phyloP scores from a whole-genome alignment of 2,888 invertebrate species.

The Cistogaster globosa region DNA sequence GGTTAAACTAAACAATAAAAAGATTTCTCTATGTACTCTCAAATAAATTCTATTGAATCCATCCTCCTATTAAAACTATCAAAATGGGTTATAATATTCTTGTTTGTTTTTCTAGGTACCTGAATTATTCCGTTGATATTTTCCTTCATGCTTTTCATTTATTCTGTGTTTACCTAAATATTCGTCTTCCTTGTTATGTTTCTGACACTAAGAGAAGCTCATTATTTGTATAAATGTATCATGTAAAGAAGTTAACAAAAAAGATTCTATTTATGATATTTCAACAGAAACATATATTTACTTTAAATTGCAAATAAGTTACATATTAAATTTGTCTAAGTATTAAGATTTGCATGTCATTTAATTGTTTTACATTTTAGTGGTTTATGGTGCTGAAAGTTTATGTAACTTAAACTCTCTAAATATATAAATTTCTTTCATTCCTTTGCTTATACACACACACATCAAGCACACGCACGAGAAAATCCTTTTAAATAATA shows the following conservation, averaged over 20 bases:
- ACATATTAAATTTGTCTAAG: neutral
- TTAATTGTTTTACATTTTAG: slow-evolving; percentile 47
- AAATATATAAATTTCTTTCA: slow-evolving; percentile 22
- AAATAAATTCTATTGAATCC: no score
- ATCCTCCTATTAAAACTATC: no score
- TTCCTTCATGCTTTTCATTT: neutral
- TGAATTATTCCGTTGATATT: no score
- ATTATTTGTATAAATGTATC: slow-evolving; percentile 31
- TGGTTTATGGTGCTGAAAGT: slow-evolving; percentile 54
- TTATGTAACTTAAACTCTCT: slow-evolving; percentile 23
- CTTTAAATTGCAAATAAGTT: neutral
- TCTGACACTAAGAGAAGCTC: slow-evolving; percentile 47
- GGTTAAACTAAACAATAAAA: no score
- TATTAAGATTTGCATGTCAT: neutral
- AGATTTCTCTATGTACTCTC: no score
- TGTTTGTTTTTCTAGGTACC: no score
- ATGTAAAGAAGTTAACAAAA: neutral
- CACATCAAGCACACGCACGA: no score
- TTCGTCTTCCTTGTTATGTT: slow-evolving; percentile 30
- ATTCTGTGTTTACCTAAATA: neutral
- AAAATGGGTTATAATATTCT: no score
- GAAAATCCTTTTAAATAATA: slow-evolving; percentile 23
- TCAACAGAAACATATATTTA: neutral
- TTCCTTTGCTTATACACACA: neutral
- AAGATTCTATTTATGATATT: neutral